Evolutionary conservation across 2,113 vertebrate species (phyloP).

Genomic region (Tapirus terrestris): DNA sequence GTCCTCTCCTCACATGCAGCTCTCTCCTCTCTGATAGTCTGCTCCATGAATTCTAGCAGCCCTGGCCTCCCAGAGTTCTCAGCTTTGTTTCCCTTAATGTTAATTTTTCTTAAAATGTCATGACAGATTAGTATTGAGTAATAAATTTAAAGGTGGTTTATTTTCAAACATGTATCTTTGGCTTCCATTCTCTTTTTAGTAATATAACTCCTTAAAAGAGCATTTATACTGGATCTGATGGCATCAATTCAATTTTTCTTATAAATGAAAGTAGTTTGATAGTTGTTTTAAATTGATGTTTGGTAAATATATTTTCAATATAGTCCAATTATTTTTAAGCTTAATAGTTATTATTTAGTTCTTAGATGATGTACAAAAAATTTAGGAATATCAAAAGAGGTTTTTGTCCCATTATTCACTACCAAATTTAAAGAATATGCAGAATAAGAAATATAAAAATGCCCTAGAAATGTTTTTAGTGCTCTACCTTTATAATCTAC

Average conservation of each 20-base stretch:
- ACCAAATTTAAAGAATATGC: not conserved
- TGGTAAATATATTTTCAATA: not conserved
- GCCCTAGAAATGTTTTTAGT: not conserved
- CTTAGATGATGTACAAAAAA: not conserved
- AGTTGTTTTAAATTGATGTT: constrained; percentile 4
- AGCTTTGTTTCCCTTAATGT: not conserved
- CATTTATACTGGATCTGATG: not conserved
- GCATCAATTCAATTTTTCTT: constrained; percentile 1
- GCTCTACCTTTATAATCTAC: not conserved
- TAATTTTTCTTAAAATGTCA: not conserved
- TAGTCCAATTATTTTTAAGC: not conserved
- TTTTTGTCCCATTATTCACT: not conserved
- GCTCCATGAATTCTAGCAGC: not conserved
- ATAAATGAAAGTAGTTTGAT: not conserved
- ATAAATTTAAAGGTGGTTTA: not conserved
- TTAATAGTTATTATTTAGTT: not conserved
- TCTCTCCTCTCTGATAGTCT: not conserved
- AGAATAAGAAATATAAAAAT: constrained; percentile 6
- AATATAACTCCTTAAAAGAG: not conserved
- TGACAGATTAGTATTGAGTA: not conserved
- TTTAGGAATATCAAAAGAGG: not conserved
- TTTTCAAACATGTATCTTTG: not conserved
- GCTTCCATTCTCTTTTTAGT: not conserved
- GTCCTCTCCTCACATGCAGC: not conserved
- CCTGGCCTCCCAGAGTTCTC: not conserved